Evolutionary conservation across 1,140 invertebrate genomes (phyloP).

Genomic region (Agrypnia vestita): DNA sequence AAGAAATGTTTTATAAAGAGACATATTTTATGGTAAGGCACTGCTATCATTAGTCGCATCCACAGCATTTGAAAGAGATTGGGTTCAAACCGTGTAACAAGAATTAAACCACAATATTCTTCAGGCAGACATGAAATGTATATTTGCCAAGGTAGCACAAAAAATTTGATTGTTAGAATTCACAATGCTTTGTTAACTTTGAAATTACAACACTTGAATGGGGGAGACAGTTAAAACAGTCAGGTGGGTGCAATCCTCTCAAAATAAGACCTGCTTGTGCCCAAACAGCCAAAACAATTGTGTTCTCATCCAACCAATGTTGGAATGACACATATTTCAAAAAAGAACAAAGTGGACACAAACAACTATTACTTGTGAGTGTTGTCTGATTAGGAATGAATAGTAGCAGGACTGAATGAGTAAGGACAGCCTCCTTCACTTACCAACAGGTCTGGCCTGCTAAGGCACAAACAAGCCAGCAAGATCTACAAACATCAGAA

Average conservation of each 20-base stretch:
- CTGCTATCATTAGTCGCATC: slow-evolving; percentile 38
- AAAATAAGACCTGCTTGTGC: slow-evolving; percentile 49
- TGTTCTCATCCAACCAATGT: slow-evolving; percentile 2
- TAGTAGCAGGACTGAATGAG: slow-evolving; percentile 37
- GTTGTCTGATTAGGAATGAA: slow-evolving; percentile 25
- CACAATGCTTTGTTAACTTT: slow-evolving; percentile 46
- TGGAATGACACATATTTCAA: slow-evolving; percentile 36
- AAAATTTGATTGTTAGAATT: slow-evolving; percentile 37
- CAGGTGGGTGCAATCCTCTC: slow-evolving; percentile 25
- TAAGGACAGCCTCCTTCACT: slow-evolving; percentile 68
- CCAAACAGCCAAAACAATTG: slow-evolving; percentile 14
- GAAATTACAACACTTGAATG: slow-evolving; percentile 40
- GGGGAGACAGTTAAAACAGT: slow-evolving; percentile 53
- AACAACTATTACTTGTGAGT: slow-evolving; percentile 56
- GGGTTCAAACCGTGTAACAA: background rate
- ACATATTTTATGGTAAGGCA: slow-evolving; percentile 40
- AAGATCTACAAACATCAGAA: slow-evolving; percentile 75
- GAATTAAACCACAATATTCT: slow-evolving; percentile 9
- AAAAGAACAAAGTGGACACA: slow-evolving; percentile 39
- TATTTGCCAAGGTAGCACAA: slow-evolving; percentile 57
- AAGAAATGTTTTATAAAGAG: slow-evolving; percentile 37
- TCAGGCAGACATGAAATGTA: slow-evolving; percentile 49
- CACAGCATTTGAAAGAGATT: slow-evolving; percentile 38
- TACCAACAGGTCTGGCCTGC: slow-evolving; percentile 80
- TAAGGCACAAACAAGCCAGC: slow-evolving; percentile 81